Conservation (phyloP, 2,888 invertebrate genomes). For the Alloplasta piceator region DNA sequence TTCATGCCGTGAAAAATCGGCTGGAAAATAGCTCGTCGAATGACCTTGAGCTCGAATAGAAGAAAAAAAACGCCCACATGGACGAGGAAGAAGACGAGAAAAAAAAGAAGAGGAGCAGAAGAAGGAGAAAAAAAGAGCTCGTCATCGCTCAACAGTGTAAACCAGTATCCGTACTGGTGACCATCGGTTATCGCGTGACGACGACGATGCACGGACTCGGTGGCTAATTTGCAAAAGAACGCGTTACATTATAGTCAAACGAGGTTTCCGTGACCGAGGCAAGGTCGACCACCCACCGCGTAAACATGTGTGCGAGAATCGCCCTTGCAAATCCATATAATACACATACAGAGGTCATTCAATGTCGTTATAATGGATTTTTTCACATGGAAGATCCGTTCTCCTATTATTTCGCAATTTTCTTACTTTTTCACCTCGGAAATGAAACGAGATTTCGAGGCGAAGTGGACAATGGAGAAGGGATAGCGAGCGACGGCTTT, state of each 20-base stretch:
- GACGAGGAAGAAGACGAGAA: background rate
- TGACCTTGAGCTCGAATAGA: conserved; percentile 51
- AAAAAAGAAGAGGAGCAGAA: background rate
- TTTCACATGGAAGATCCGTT: background rate
- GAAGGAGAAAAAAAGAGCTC: background rate
- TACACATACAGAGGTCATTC: background rate
- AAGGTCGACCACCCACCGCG: conserved; percentile 62
- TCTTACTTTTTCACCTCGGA: conserved; percentile 15
- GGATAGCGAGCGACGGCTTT: conserved; percentile 47
- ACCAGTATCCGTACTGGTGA: conserved; percentile 37
- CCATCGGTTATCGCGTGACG: conserved; percentile 69
- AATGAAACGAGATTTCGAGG: background rate
- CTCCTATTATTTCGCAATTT: background rate
- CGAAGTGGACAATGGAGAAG: background rate
- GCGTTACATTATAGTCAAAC: conserved; percentile 52
- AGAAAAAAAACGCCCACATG: background rate
- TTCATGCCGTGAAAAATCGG: conserved; percentile 70
- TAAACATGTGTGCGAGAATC: conserved; percentile 5
- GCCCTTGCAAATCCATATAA: background rate
- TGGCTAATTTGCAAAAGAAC: conserved; percentile 63
- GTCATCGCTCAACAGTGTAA: conserved; percentile 18
- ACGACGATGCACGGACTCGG: conserved; percentile 47
- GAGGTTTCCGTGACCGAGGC: conserved; percentile 67
- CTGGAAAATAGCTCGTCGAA: conserved; percentile 44
- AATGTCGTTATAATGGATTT: background rate